Conservation (phyloP, 2,888 invertebrate genomes). For the Hanleya hanleyi region DNA sequence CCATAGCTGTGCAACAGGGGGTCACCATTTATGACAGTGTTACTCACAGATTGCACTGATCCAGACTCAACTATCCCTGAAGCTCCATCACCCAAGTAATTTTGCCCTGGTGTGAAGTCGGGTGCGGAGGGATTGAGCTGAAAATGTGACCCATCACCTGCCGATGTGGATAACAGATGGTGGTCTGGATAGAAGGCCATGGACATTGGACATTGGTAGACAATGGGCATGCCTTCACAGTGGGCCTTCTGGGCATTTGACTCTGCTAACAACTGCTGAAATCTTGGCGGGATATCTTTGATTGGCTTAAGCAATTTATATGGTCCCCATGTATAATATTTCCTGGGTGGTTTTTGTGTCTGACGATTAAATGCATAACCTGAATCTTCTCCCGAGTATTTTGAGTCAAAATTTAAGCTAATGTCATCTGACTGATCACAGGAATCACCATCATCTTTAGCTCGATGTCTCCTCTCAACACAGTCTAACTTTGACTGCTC, state of each 20-base stretch:
- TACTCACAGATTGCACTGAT: too few species aligned
- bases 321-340: conserved; percentile 66
- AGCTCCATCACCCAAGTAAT: not conserved
- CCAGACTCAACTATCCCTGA: too few species aligned
- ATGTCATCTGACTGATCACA: not conserved
- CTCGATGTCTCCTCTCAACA: too few species aligned
- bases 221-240: conserved; percentile 66
- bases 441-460: not conserved
- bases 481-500: too few species aligned
- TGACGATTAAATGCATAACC: too few species aligned
- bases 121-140: conserved; percentile 1
- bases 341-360: conserved; percentile 43
- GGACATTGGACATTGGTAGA: conserved; percentile 47
- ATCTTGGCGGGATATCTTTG: conserved; percentile 68
- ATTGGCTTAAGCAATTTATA: conserved; percentile 62
- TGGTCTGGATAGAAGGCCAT: too few species aligned
- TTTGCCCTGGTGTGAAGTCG: not conserved
- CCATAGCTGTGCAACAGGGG: too few species aligned
- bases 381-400: too few species aligned
- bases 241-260: conserved; percentile 58
- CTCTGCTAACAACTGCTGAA: conserved; percentile 57
- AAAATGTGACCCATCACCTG: not conserved
- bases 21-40: too few species aligned
- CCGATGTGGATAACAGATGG: too few species aligned
- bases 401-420: too few species aligned